Percentiles rank a stretch among this genome's conserved stretches.
These are phyloP conservation scores for Himalopsyche tibetana DNA, from an alignment of 2,888 invertebrate genomes.

Conservation along the genomic window DNA sequence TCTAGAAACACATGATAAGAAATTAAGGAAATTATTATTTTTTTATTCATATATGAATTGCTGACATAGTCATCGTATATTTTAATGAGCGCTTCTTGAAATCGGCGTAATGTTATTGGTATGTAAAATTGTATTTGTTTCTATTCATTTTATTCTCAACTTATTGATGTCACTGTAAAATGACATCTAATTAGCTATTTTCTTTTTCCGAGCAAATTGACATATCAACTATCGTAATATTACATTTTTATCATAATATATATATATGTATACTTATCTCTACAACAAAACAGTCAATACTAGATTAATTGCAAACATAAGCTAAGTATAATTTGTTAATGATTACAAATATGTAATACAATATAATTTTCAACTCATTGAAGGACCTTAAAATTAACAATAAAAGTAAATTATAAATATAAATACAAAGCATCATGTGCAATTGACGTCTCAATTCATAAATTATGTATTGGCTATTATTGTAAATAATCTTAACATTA, in stretches of 20 bases:
- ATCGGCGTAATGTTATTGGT: too few species aligned
- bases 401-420: neutral
- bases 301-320: conserved; percentile 43
- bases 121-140: too few species aligned
- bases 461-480: conserved; percentile 16
- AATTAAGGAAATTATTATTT: too few species aligned
- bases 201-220: conserved; percentile 39
- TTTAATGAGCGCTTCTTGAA: too few species aligned
- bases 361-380: conserved; percentile 34
- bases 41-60: too few species aligned
- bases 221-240: conserved; percentile 45
- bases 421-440: neutral
- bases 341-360: conserved; percentile 16
- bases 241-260: conserved; percentile 22
- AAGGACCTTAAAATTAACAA: conserved; percentile 39
- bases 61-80: too few species aligned
- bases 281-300: conserved; percentile 52
- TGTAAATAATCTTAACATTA: conserved; percentile 26
- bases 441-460: conserved; percentile 28
- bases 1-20: too few species aligned
- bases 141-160: too few species aligned
- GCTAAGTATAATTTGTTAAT: neutral
- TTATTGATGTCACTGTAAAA: neutral
- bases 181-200: neutral
- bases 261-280: conserved; percentile 29